phyloP scores from a whole-genome alignment of 2,113 vertebrate species.

The Pedionomus torquatus region DNA sequence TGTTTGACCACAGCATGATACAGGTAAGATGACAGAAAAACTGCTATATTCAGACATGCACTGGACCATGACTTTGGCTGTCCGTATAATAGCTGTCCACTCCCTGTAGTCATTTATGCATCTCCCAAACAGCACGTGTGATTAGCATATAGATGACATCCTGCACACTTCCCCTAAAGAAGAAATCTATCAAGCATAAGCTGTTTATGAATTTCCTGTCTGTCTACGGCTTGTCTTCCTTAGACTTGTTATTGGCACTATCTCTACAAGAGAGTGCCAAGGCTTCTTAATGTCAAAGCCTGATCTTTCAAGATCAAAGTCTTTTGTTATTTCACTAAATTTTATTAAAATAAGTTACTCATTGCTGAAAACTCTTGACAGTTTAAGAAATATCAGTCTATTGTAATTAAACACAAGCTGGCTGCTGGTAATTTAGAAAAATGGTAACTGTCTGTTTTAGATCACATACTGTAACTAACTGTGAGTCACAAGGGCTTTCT shows the following conservation, averaged over 20 bases:
- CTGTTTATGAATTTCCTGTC: background rate
- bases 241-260: background rate
- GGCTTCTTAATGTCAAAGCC: background rate
- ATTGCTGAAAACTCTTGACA: background rate
- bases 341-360: background rate
- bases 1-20: background rate
- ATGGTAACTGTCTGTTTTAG: background rate
- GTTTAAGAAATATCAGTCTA: background rate
- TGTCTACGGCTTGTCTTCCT: background rate
- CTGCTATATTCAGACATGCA: background rate
- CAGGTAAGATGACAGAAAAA: background rate
- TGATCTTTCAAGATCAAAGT: background rate
- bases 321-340: background rate
- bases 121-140: background rate
- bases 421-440: background rate
- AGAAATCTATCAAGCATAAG: background rate
- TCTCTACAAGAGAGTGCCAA: background rate
- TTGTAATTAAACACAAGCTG: constrained; percentile 5
- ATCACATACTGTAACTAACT: background rate
- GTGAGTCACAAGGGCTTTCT: background rate
- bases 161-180: background rate
- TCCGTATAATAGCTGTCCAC: background rate
- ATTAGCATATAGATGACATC: background rate
- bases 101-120: background rate
- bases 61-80: background rate